phyloP scores from a whole-genome alignment of 1,140 invertebrate genomes.

The Globodera rostochiensis region DNA sequence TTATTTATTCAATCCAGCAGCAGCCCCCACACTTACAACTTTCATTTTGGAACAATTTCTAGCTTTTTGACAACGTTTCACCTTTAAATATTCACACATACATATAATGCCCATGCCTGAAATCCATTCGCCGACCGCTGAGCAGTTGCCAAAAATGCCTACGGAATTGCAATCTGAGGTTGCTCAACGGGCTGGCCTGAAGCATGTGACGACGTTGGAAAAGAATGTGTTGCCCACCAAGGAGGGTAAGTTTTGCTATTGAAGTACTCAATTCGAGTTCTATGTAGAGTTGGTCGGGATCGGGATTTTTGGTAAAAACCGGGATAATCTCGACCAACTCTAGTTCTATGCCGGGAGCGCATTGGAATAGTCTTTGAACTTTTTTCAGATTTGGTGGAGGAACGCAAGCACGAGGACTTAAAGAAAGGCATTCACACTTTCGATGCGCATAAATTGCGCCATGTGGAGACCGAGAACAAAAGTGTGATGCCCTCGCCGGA shows the following conservation, averaged over 20 bases:
- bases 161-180: constrained; percentile 40
- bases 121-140: constrained; percentile 30
- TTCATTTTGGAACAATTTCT: too few relatives aligned
- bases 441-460: constrained; percentile 33
- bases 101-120: constrained; percentile 7
- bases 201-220: constrained; percentile 40
- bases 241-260: constrained; percentile 24
- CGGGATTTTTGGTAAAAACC: not conserved
- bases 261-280: not conserved
- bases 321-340: not conserved
- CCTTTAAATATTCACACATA: too few relatives aligned
- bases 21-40: too few relatives aligned
- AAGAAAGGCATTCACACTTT: constrained; percentile 41
- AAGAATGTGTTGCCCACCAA: constrained; percentile 46
- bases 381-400: constrained; percentile 41
- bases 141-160: constrained; percentile 40
- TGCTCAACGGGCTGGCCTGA: constrained; percentile 20
- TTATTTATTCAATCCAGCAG: too few relatives aligned
- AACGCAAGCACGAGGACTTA: constrained; percentile 39
- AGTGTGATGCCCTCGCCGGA: constrained; percentile 31
- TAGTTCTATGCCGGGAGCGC: not conserved
- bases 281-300: not conserved
- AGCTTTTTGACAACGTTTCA: too few relatives aligned
- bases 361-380: not conserved
- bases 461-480: constrained; percentile 38